Base-by-base conservation (phyloP, 2,113 vertebrate genomes). In the Hyla sarda region DNA sequence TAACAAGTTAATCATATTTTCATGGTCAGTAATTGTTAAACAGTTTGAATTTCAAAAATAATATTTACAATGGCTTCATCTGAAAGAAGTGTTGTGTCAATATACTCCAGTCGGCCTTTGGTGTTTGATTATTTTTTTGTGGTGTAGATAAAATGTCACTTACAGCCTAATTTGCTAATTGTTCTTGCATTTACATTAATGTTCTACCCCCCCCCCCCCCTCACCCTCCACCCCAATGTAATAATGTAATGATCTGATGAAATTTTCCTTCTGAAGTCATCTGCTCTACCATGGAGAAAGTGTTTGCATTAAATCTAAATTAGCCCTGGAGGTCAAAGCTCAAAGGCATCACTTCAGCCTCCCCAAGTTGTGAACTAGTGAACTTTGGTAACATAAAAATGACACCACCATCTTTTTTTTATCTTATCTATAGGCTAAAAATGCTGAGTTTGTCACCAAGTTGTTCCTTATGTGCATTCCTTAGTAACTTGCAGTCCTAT, bases 301-400 rank as follows among this genome's bases (percentile, higher is more conserved):
- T 81, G 78, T 81, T 65, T 81, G 58, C 56, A 65, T 37, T 65
- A 28, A 65, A 62, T 81, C 58, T 47, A 34, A 62, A 65, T 81
- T 62, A 81, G 65, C 78, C 77, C 37, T 65, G 56, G 47, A 81
- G 78, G 78, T 81, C 78, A 81, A 34, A 47, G 60, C 37, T 81
- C 34, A 81, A 81, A 81, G 58, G 32, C 56, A 60, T 62, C 47
- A 37, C 58, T 81, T 41, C 56, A 32, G 32, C 45, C 62, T 82
- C 62, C 80, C 80, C 34, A 81, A n/a, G 37, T 47, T 62, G 56
- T 81, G 78, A 81, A 62, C 78, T 81, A 21, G 37, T 81, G 78
- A 81, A 81, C 78, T n/a, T 65, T 81, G 58, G 41, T 0, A 47
- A 16, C 14, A 16, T 3, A 62, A 12, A 54, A 32, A 77, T 25